phyloP scores from a whole-genome alignment of 2,113 vertebrate genomes.

The Platichthys stellatus region DNA sequence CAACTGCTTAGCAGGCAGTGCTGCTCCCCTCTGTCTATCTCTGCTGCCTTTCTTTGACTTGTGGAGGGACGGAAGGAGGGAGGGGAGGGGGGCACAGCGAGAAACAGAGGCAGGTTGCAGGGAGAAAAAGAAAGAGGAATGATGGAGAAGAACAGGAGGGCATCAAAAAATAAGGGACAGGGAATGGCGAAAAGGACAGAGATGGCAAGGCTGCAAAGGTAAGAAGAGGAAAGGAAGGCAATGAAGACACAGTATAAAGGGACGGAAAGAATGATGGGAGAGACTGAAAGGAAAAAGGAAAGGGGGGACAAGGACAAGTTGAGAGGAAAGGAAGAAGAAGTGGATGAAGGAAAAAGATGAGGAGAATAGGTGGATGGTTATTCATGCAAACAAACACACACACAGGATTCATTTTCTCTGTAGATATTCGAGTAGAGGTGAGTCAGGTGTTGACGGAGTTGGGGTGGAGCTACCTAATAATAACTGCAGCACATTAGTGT shows the following conservation, averaged over 20 bases:
- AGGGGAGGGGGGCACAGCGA: background rate
- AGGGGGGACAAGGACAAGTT: too few species aligned
- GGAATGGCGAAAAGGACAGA: background rate
- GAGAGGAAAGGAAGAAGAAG: conserved; percentile 6
- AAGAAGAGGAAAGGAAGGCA: background rate
- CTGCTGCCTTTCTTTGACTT: conserved; percentile 51
- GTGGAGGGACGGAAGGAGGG: conserved; percentile 15
- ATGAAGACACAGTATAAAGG: background rate
- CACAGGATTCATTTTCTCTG: conserved; percentile 15
- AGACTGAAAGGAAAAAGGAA: too few species aligned
- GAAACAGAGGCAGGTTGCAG: background rate
- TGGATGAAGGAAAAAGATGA: conserved; percentile 3
- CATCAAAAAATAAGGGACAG: background rate
- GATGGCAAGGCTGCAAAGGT: background rate
- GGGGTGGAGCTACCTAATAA: conserved; percentile 54
- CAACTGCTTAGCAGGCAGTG: conserved; percentile 70
- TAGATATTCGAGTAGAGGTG: conserved; percentile 34
- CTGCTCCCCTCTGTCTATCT: conserved; percentile 51
- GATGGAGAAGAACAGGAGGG: background rate
- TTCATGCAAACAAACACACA: conserved; percentile 9
- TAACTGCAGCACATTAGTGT: conserved; percentile 54
- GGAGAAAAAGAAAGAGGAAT: background rate
- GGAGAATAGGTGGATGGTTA: conserved; percentile 25
- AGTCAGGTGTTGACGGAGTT: conserved; percentile 43
- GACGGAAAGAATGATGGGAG: background rate